phyloP scores from a whole-genome alignment of 1,140 invertebrate species.

The Drosophila rufa region DNA sequence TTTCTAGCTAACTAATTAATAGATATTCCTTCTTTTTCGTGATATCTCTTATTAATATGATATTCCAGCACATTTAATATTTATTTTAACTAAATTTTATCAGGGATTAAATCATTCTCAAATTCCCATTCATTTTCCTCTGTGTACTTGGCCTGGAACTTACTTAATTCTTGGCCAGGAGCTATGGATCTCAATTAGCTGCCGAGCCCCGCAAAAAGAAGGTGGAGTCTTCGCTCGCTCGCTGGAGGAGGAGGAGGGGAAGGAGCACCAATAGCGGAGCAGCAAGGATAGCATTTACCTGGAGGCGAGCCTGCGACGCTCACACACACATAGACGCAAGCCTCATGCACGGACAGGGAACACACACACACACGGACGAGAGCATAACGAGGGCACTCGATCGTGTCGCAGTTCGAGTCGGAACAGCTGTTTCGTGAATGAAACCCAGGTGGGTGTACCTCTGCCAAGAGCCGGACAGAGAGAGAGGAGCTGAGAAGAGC shows the following conservation, averaged over 20 bases:
- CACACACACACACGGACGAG: constrained; percentile 32
- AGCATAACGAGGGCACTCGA: constrained; percentile 80
- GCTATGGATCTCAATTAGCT: background rate
- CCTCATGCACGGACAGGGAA: constrained; percentile 1
- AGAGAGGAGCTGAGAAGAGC: constrained; percentile 9
- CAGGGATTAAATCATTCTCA: too few relatives aligned
- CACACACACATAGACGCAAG: constrained; percentile 6
- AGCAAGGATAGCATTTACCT: constrained; percentile 59
- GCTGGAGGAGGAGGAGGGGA: background rate
- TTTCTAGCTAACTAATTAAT: too few relatives aligned
- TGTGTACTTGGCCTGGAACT: background rate
- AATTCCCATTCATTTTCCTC: background rate
- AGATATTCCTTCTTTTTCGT: too few relatives aligned
- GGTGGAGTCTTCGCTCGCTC: constrained; percentile 55
- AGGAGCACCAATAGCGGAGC: constrained; percentile 60
- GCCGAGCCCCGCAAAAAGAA: constrained; percentile 3
- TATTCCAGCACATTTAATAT: background rate
- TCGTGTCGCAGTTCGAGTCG: constrained; percentile 76
- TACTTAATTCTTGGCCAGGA: background rate
- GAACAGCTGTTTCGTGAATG: constrained; percentile 81
- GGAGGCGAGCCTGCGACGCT: constrained; percentile 29
- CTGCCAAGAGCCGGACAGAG: constrained; percentile 5
- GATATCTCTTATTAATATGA: background rate
- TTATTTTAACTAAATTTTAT: too few relatives aligned
- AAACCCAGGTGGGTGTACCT: constrained; percentile 70